phyloP scores from a whole-genome alignment of 2,888 invertebrate genomes.

The Meiosimyza platycephala region DNA sequence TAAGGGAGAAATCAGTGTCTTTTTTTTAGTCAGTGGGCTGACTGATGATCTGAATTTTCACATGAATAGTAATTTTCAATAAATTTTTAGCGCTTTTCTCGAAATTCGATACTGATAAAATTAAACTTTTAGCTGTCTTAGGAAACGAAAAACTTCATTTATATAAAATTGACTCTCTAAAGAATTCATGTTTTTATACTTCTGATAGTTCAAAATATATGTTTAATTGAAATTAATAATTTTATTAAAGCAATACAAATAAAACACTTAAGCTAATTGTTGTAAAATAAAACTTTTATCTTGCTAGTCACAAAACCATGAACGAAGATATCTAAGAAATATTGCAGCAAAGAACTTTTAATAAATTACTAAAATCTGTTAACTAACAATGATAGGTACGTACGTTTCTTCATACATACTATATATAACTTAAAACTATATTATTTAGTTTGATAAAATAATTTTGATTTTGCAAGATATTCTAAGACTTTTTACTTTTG shows the following conservation, averaged over 20 bases:
- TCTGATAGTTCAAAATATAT: no score
- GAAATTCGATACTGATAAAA: no score
- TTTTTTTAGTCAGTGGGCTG: no score
- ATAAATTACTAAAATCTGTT: background rate
- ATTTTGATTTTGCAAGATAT: constrained; percentile 16
- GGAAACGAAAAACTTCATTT: no score
- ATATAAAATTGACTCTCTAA: no score
- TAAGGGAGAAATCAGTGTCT: no score
- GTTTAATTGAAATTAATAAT: background rate
- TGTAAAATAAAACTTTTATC: constrained; percentile 8
- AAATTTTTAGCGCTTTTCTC: no score
- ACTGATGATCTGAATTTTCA: no score
- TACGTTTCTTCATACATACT: constrained; percentile 22
- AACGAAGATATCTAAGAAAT: background rate
- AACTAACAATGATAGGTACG: constrained; percentile 31
- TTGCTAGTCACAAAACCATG: constrained; percentile 18
- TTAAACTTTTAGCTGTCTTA: no score
- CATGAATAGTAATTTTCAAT: no score
- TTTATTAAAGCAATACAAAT: constrained; percentile 16
- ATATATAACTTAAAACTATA: constrained; percentile 9
- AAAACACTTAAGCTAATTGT: constrained; percentile 16
- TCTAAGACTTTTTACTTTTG: background rate
- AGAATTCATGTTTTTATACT: no score
- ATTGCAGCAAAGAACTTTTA: background rate
- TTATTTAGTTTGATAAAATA: constrained; percentile 10